Conservation (phyloP, 2,797 vertebrate genomes). For the Mormyrops attenuatus region DNA sequence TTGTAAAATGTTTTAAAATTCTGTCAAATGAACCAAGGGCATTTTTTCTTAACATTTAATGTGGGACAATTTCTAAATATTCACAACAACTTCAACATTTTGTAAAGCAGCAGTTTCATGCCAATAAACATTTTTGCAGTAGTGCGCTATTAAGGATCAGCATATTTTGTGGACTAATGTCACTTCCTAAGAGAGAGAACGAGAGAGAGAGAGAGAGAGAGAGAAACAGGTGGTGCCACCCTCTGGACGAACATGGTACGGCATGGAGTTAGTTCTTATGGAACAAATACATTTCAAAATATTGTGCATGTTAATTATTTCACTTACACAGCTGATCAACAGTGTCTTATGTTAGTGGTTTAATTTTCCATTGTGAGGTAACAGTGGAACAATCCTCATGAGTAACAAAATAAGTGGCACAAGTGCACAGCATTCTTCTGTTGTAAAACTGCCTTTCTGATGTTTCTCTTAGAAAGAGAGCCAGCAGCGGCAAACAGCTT, state of each 20-base stretch:
- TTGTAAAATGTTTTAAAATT: background rate
- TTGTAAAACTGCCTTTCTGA: background rate
- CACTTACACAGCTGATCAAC: background rate
- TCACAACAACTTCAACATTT: background rate
- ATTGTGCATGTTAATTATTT: background rate
- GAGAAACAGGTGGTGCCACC: background rate
- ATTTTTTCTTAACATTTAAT: background rate
- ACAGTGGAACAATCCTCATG: background rate
- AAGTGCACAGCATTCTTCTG: background rate
- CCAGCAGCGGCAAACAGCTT: constrained; percentile 14
- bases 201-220: background rate
- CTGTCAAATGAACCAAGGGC: background rate
- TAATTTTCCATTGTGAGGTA: background rate
- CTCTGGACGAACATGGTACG: background rate
- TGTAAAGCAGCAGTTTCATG: background rate
- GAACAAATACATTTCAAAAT: background rate
- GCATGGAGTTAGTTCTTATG: background rate
- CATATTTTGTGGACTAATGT: background rate
- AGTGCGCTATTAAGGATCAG: background rate
- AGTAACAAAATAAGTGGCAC: background rate
- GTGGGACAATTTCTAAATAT: background rate
- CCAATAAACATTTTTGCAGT: background rate
- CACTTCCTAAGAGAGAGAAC: background rate
- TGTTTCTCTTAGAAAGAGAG: constrained; percentile 23
- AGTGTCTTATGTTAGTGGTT: background rate